Evolutionary conservation across 2,113 vertebrate species (phyloP).

Genomic region (Scopus umbretta): DNA sequence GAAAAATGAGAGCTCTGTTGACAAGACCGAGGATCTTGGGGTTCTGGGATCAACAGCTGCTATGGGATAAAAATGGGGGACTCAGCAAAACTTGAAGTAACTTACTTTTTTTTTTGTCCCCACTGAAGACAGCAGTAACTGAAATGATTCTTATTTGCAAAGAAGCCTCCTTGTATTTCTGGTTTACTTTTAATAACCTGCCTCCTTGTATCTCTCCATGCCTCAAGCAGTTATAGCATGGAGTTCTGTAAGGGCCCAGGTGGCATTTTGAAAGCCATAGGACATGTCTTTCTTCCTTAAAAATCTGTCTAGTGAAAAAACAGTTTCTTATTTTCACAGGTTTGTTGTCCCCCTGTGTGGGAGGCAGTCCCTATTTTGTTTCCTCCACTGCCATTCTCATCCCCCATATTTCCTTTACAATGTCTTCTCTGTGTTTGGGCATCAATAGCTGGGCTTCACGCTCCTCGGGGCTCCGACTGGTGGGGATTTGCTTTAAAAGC

Average conservation of each 20-base stretch:
- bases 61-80: no score
- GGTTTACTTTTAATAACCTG: neutral
- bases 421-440: constrained; percentile 12
- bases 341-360: neutral
- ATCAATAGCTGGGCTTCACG: neutral
- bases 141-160: constrained; percentile 22
- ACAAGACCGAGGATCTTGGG: neutral
- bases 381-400: neutral
- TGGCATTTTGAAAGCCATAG: neutral
- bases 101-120: no score
- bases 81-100: no score
- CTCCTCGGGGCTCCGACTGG: neutral
- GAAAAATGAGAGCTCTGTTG: neutral
- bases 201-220: neutral
- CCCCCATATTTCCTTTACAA: neutral
- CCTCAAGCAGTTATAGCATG: neutral
- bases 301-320: neutral
- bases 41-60: neutral
- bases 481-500: constrained; percentile 23
- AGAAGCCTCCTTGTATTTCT: neutral
- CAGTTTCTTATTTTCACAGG: neutral
- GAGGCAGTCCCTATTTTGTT: neutral
- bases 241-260: neutral
- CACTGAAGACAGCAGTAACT: neutral
- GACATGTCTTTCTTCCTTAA: neutral